Conservation (phyloP, 2,797 vertebrate genomes). For the Lates japonicus region DNA sequence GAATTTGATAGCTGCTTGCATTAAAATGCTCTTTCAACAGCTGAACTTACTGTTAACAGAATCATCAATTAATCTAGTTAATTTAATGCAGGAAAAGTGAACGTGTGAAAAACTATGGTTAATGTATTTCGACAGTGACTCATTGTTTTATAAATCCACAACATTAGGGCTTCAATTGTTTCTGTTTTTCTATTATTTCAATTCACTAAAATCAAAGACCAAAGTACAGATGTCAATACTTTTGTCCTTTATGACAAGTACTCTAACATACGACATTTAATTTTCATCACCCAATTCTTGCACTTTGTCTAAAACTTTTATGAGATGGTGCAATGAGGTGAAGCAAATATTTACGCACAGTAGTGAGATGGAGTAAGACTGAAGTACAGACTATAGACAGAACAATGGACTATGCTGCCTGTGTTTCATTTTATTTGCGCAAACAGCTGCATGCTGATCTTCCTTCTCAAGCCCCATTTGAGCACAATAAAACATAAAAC, state of each 20-base stretch:
- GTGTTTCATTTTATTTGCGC: slow-evolving; percentile 39
- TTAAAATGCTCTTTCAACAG: not conserved
- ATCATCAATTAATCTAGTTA: not conserved
- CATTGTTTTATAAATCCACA: slow-evolving; percentile 16
- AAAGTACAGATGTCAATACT: not conserved
- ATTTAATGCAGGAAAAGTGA: not conserved
- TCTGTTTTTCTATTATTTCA: slow-evolving; percentile 2
- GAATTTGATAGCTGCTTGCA: not conserved
- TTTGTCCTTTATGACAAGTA: not conserved
- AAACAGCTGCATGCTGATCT: slow-evolving; percentile 38
- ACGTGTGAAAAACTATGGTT: not conserved
- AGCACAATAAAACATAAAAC: slow-evolving; percentile 58
- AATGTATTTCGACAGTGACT: slow-evolving; percentile 23
- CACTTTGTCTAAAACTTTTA: slow-evolving; percentile 12
- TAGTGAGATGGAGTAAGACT: not conserved
- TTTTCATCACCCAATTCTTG: slow-evolving; percentile 23
- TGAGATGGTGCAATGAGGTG: slow-evolving; percentile 27
- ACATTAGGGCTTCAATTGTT: slow-evolving; percentile 8
- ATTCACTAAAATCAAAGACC: not conserved
- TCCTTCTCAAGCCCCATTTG: slow-evolving; percentile 40
- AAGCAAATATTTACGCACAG: slow-evolving; percentile 1
- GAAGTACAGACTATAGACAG: not conserved
- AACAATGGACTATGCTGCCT: slow-evolving; percentile 1
- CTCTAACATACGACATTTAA: not conserved
- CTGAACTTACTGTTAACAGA: not conserved